phyloP scores from a whole-genome alignment of 2,797 vertebrate genomes.

The Tamandua tetradactyla region DNA sequence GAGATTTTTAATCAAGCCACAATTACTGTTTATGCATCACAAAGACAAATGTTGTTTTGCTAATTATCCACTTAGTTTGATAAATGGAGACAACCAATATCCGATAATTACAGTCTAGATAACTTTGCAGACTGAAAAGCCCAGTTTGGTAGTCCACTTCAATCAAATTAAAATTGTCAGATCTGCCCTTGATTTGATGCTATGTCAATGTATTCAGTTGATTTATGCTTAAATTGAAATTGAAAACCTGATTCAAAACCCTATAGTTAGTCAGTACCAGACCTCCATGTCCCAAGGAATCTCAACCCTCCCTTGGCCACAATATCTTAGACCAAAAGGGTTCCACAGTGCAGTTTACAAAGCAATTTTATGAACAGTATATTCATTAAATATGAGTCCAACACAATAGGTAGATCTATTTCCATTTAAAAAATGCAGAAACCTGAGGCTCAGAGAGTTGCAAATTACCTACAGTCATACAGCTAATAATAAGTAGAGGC shows the following conservation, averaged over 20 bases:
- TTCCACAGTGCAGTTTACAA: neutral
- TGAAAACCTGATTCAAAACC: conserved; percentile 5
- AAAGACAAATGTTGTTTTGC: conserved; percentile 64
- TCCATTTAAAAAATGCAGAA: conserved; percentile 8
- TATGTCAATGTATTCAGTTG: conserved; percentile 22
- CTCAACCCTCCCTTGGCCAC: neutral
- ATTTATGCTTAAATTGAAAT: neutral
- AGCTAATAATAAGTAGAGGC: neutral
- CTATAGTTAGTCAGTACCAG: neutral
- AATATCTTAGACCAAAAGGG: neutral
- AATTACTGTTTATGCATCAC: conserved; percentile 41
- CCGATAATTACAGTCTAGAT: conserved; percentile 72
- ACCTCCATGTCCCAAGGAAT: neutral
- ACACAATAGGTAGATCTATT: neutral
- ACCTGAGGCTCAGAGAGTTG: neutral
- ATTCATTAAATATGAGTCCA: neutral
- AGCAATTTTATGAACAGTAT: neutral
- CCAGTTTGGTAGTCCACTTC: conserved; percentile 56
- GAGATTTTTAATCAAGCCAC: conserved; percentile 55
- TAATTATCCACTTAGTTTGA: conserved; percentile 71
- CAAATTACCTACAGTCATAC: neutral
- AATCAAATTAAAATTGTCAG: conserved; percentile 65
- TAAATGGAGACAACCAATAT: conserved; percentile 71
- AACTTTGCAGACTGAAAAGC: conserved; percentile 36
- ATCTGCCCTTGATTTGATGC: conserved; percentile 55